Percentiles rank a stretch among this genome's conserved stretches.
Conservation (phyloP, 2,113 vertebrate genomes). For the Irena cyanogastra region DNA sequence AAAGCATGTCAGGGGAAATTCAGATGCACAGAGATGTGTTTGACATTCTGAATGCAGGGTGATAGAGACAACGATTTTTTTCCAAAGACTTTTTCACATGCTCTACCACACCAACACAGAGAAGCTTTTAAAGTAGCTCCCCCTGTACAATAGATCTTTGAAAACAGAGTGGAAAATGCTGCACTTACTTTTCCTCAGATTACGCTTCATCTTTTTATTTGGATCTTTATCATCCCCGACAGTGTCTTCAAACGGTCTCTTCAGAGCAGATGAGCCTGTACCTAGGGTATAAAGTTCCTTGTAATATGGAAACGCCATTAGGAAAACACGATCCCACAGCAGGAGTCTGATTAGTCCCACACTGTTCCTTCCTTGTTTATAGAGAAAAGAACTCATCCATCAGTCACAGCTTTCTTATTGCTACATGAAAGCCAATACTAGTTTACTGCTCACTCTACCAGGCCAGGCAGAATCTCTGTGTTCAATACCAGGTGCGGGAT, state of each 20-base stretch:
- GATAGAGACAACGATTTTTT: background rate
- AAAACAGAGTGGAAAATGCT: background rate
- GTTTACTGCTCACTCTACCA: background rate
- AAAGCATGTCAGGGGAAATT: background rate
- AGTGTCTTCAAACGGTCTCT: slow-evolving; percentile 94
- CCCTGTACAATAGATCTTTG: background rate
- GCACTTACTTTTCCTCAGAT: slow-evolving; percentile 90
- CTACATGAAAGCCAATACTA: background rate
- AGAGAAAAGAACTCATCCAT: background rate
- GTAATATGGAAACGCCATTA: background rate
- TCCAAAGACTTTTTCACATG: background rate
- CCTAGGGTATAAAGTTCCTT: slow-evolving; percentile 56
- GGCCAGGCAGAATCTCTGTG: background rate
- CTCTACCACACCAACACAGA: background rate
- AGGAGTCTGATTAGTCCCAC: background rate
- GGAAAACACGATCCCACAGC: slow-evolving; percentile 10
- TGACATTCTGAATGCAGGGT: background rate
- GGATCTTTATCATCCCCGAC: slow-evolving; percentile 94
- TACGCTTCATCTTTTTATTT: slow-evolving; percentile 99
- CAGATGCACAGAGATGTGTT: background rate
- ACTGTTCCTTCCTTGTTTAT: background rate
- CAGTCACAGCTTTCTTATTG: background rate
- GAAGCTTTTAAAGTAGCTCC: background rate
- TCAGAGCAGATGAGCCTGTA: slow-evolving; percentile 81
- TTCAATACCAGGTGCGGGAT: accelerated